Conservation (phyloP, 35 echinoderm and acorn worm genomes). For the Patiria miniata region DNA sequence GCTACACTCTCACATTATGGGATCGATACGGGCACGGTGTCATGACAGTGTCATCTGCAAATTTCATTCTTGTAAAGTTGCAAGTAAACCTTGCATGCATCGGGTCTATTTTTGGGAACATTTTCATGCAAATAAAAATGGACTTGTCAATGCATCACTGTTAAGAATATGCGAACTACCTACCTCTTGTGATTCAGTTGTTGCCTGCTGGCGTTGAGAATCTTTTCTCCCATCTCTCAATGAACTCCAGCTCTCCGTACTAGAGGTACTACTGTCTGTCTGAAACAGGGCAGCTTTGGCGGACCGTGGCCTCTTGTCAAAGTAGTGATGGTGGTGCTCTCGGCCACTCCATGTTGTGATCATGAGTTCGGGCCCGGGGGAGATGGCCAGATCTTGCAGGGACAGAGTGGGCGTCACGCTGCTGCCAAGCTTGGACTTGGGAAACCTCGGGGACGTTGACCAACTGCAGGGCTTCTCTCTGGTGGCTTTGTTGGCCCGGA, state of each 20-base stretch:
- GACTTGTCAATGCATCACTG: too few relatives aligned
- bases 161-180: too few relatives aligned
- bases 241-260: not conserved
- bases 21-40: too few relatives aligned
- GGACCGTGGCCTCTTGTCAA: not conserved
- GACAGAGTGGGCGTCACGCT: conserved; percentile 69
- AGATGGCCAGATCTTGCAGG: conserved; percentile 63
- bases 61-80: too few relatives aligned
- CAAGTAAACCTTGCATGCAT: too few relatives aligned
- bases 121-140: too few relatives aligned
- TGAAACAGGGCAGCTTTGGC: not conserved
- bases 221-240: not conserved
- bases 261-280: not conserved
- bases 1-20: too few relatives aligned
- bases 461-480: conserved; percentile 47
- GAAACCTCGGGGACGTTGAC: conserved; percentile 76
- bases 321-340: conserved; percentile 3
- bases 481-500: conserved; percentile 22
- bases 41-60: too few relatives aligned
- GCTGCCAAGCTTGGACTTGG: conserved; percentile 59
- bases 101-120: too few relatives aligned
- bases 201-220: too few relatives aligned
- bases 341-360: conserved; percentile 47
- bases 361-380: conserved; percentile 67
- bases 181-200: too few relatives aligned